These are phyloP conservation scores for Cisticola juncidis DNA, from an alignment of 2,113 vertebrate genomes.

Conservation along the genomic window DNA sequence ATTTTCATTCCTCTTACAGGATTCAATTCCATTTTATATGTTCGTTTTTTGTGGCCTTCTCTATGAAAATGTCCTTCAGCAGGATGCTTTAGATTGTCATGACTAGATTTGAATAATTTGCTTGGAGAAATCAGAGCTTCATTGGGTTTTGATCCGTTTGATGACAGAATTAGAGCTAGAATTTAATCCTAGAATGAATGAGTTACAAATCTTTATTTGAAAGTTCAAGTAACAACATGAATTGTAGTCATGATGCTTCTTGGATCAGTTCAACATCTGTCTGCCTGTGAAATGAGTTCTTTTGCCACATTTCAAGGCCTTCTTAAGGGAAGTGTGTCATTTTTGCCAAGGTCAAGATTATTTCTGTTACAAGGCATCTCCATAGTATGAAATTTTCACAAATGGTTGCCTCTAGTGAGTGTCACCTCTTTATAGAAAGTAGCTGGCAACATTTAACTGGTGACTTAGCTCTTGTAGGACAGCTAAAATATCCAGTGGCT, in stretches of 20 bases:
- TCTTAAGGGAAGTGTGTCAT: neutral
- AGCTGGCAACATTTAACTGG: neutral
- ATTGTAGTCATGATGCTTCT: neutral
- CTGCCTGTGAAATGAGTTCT: neutral
- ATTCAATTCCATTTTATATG: neutral
- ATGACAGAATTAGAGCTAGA: neutral
- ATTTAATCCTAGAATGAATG: neutral
- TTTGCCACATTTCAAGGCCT: neutral
- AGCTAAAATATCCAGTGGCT: neutral
- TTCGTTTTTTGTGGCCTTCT: neutral
- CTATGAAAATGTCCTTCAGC: neutral
- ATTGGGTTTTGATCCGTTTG: neutral
- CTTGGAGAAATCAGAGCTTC: neutral
- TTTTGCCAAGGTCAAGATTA: neutral
- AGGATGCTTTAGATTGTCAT: neutral
- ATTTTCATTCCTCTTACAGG: neutral
- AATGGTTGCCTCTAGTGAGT: neutral
- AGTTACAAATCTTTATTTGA: neutral
- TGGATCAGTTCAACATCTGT: neutral
- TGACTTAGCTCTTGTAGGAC: neutral
- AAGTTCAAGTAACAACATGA: neutral
- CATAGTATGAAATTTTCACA: neutral
- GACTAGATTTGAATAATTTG: neutral
- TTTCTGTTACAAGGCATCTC: neutral
- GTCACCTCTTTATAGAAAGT: neutral